These are phyloP conservation scores for Drosophila borealis DNA, from an alignment of 2,888 invertebrate species.

Conservation along the genomic window DNA sequence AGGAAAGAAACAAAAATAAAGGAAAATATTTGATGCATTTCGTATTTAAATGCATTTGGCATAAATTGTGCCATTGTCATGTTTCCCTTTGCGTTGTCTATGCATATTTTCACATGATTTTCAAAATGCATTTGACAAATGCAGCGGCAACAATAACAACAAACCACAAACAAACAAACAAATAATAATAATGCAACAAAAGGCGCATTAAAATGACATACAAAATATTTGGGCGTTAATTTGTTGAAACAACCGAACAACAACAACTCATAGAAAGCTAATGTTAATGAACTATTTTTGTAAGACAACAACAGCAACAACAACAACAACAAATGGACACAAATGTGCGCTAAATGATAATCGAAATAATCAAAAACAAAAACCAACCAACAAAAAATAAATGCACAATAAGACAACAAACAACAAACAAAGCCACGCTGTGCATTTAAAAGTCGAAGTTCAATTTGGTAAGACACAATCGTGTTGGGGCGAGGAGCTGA, in stretches of 20 bases:
- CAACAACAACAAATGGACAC: constrained; percentile 42
- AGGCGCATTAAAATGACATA: constrained; percentile 59
- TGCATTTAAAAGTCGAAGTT: constrained; percentile 49
- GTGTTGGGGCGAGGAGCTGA: neutral
- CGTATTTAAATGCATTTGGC: constrained; percentile 61
- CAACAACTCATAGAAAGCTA: constrained; percentile 61
- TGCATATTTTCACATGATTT: constrained; percentile 56
- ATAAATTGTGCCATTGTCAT: constrained; percentile 72
- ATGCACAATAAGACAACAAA: constrained; percentile 27
- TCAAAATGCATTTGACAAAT: constrained; percentile 65
- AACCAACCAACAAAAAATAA: constrained; percentile 13
- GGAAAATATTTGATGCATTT: constrained; percentile 50
- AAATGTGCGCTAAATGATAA: constrained; percentile 67
- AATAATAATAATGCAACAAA: constrained; percentile 56
- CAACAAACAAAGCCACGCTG: constrained; percentile 23
- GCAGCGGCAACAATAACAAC: constrained; percentile 27
- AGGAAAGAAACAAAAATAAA: constrained; percentile 20
- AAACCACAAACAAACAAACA: constrained; percentile 6
- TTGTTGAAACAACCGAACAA: constrained; percentile 48
- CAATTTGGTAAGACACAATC: constrained; percentile 30
- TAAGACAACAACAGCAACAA: constrained; percentile 42
- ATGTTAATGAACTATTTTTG: constrained; percentile 73
- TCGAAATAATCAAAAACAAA: constrained; percentile 23
- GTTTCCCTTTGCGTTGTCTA: constrained; percentile 29
- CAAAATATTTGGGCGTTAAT: constrained; percentile 71